Percentiles rank a stretch among this genome's conserved stretches.
phyloP scores from a whole-genome alignment of 2,113 vertebrate genomes.

The Campylomormyrus tamandua region DNA sequence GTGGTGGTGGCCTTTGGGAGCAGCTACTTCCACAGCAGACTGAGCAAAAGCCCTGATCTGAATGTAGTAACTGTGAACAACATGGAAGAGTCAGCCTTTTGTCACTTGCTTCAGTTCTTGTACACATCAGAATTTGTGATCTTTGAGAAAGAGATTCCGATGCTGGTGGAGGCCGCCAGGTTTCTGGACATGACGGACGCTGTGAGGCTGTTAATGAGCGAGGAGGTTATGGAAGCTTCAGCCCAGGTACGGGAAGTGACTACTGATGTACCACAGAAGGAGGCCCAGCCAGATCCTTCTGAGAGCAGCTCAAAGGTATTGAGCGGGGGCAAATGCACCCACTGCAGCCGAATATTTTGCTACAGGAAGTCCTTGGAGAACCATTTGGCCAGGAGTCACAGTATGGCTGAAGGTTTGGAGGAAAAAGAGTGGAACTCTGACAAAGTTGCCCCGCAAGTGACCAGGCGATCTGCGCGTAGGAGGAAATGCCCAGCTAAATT shows the following conservation, averaged over 20 bases:
- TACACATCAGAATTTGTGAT: slow-evolving; percentile 88
- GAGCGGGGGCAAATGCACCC: slow-evolving; percentile 51
- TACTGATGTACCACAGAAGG: slow-evolving; percentile 30
- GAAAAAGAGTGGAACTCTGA: background rate
- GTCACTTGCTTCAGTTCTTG: slow-evolving; percentile 81
- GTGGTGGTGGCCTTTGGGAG: slow-evolving; percentile 91
- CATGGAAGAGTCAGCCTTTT: slow-evolving; percentile 81
- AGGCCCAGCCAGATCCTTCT: slow-evolving; percentile 37
- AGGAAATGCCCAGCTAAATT: slow-evolving; percentile 74
- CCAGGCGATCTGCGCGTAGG: slow-evolving; percentile 68
- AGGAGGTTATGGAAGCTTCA: slow-evolving; percentile 40
- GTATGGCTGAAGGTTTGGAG: slow-evolving; percentile 35
- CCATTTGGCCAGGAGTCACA: slow-evolving; percentile 66
- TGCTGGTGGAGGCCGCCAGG: slow-evolving; percentile 79
- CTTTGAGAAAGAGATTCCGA: slow-evolving; percentile 71
- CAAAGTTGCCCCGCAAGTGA: slow-evolving; percentile 46
- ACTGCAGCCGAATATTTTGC: slow-evolving; percentile 63
- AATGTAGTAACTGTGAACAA: slow-evolving; percentile 80
- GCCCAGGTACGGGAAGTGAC: slow-evolving; percentile 45
- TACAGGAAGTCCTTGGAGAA: slow-evolving; percentile 71
- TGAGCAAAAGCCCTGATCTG: slow-evolving; percentile 77
- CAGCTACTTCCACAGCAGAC: slow-evolving; percentile 88
- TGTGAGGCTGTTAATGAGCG: slow-evolving; percentile 74
- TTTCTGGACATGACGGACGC: slow-evolving; percentile 93
- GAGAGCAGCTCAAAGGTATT: slow-evolving; percentile 54